Conservation (phyloP, 2,113 vertebrate genomes). For the Azemiops feae region DNA sequence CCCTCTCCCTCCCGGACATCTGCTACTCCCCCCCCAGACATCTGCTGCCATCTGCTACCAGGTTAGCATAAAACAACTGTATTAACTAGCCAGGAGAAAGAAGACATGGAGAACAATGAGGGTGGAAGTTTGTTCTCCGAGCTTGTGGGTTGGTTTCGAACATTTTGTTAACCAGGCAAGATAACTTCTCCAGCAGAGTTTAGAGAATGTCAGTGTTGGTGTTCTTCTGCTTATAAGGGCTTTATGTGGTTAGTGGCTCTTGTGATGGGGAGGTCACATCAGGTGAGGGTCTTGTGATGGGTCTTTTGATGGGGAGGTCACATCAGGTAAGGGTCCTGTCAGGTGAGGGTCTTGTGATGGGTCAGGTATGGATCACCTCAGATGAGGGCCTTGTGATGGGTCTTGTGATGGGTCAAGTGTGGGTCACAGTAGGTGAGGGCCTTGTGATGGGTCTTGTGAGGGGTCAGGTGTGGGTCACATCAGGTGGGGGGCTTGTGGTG, state of each 20-base stretch:
- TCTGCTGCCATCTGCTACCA: neutral
- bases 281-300: neutral
- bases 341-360: neutral
- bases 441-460: too few species aligned
- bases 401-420: neutral
- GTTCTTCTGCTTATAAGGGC: neutral
- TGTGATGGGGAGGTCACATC: neutral
- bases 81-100: neutral
- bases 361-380: too few species aligned
- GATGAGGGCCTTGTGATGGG: neutral
- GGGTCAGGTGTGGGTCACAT: too few species aligned
- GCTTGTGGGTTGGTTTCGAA: neutral
- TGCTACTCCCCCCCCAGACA: neutral
- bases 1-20: fast-evolving
- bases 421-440: too few species aligned
- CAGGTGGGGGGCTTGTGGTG: too few species aligned
- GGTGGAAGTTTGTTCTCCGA: neutral
- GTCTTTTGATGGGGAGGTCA: neutral
- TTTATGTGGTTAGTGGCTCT: neutral
- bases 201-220: neutral
- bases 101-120: neutral
- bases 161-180: neutral
- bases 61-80: neutral
- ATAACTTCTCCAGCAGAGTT: neutral
- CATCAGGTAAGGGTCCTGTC: neutral